Base-by-base conservation (phyloP, 2,113 vertebrate species). In the Bubo scandiacus region DNA sequence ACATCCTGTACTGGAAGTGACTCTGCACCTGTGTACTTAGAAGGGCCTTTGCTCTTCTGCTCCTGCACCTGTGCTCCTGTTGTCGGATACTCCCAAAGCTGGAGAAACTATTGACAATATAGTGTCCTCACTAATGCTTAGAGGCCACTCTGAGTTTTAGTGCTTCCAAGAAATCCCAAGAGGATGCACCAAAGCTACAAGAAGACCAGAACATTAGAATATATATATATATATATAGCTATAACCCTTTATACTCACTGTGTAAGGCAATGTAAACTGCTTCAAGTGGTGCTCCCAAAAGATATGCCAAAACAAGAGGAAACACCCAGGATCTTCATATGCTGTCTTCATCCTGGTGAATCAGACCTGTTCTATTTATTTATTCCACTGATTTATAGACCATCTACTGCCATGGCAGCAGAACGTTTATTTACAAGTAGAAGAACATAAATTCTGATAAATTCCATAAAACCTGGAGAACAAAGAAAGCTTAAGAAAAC, bases 371-470 rank as follows among this genome's bases (percentile, higher is more conserved):
- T 90, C 26, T 85, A 47, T 72, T 95, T 90, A 85, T 94, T 87
- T 95, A 82, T 95, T 82, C 25, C n/a, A 5, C 54, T 96, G 87
- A 96, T 96, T 92, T 95, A 93, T 75, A 95, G 85, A 65, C 62
- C 32, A 80, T 79, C 66, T 88, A 90, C 30, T 77, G 65, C 66
- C 54, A 49, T 80, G 67, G 62, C 70, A 96, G 87, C 54, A 80
- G 49, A 54, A 27, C 90, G 54, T 73, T 94, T 94, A 94, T 95
- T 95, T 93, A 88, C 74, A 77, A 54, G 34, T 72, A 79, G 40
- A 81, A 91, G 73, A 79, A 94, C 73, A 94, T 92, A 94, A 94
- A 95, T 95, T 94, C 68, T 81, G 34, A 89, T 84, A 75, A 94
- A 94, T 94, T 92, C 62, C 62, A 58, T 85, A 94, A 91, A 94